Conservation (phyloP, 2,797 vertebrate species). For the Leptoclinus maculatus region DNA sequence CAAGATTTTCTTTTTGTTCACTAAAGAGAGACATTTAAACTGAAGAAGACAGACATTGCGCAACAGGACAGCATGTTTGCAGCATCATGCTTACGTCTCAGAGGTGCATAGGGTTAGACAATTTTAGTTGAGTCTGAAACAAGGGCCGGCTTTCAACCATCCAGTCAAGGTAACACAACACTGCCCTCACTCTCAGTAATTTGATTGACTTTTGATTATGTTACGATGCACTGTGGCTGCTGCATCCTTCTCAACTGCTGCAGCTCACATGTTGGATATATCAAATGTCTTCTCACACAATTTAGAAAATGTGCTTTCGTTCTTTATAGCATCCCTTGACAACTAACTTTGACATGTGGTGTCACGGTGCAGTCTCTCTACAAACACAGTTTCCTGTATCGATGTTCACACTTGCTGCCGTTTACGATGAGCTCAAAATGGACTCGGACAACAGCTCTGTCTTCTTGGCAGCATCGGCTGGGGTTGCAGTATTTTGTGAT, state of each 20-base stretch:
- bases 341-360: not conserved
- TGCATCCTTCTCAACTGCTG: constrained; percentile 11
- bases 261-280: constrained; percentile 17
- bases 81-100: constrained; percentile 39
- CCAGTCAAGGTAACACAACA: constrained; percentile 19
- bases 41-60: not conserved
- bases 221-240: constrained; percentile 16
- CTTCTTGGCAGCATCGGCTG: constrained; percentile 11
- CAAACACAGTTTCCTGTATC: constrained; percentile 49
- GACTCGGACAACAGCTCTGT: not conserved
- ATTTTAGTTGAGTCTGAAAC: constrained; percentile 21
- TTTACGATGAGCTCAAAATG: constrained; percentile 5
- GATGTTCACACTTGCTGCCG: not conserved
- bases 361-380: constrained; percentile 6
- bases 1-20: not conserved
- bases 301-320: constrained; percentile 8
- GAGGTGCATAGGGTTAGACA: not conserved
- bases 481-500: not conserved
- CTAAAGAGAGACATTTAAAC: not conserved
- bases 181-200: constrained; percentile 30
- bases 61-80: constrained; percentile 21
- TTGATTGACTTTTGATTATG: constrained; percentile 39
- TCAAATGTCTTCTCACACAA: constrained; percentile 18
- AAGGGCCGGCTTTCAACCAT: not conserved
- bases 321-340: not conserved